Evolutionary conservation across 2,113 vertebrate species (phyloP), one percentile per base, ranked within the genome.

Genomic region (Camelus dromedarius): DNA sequence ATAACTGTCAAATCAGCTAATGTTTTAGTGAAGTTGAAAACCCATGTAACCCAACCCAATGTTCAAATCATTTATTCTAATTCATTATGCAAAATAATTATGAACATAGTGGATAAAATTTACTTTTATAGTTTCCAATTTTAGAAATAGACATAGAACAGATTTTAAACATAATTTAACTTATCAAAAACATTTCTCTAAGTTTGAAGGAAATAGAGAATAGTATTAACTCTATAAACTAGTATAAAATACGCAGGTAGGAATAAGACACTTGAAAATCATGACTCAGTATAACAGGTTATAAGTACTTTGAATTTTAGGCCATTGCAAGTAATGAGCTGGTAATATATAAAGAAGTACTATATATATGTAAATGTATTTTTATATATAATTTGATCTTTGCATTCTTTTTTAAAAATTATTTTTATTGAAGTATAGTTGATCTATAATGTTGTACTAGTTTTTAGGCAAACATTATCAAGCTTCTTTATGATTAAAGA

Each of bases 211-310:
- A 35, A 80, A 35, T 80, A 62, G 48, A 62, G 20, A 77, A n/a
- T 75, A 50, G 8, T 73, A n/a, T 62, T 54, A 72, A 80, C 66
- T 95, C 79, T 96, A 73, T 3, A 89, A 90, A 95, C 85, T 1
- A 30, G 66, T 81, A 87, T 91, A 93, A 98, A 97, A 76, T 0
- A 0, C 96, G 92, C 88, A 97, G 81, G 14, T 96, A 82, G 93
- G 54, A 91, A 83, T 96, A 94, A 97, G 97, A 89, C 72, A 38
- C 56, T 96, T 96, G 87, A 95, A 96, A 96, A 92, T 96, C 96
- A 98, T 96, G 38, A 42, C 95, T 97, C 87, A 94, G 96, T 83
- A 35, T 75, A 96, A 93, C 24, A 73, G 89, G 64, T 91, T 75
- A 96, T 97, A 89, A 89, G 54, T 48, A 96, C 76, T 88, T 85